A percentile compares a stretch with the other conserved stretches of the same genome.
Evolutionary conservation across 2,113 vertebrate species (phyloP).

Genomic region (Dendrocopos noguchii): DNA sequence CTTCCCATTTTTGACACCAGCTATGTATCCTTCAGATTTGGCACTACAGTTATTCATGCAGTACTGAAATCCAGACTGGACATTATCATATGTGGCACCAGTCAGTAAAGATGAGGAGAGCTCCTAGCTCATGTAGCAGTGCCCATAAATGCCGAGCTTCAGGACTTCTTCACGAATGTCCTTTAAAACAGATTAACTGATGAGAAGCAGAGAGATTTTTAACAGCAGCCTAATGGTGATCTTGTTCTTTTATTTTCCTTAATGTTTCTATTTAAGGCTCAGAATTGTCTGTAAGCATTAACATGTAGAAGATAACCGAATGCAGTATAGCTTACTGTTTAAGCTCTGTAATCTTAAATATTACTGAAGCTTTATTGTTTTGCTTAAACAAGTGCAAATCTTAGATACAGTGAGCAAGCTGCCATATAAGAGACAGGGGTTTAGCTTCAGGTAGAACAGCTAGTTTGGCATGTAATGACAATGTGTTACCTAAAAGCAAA

Average conservation of each 20-base stretch:
- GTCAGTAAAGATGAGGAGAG: background rate
- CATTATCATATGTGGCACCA: background rate
- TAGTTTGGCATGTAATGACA: background rate
- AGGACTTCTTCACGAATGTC: background rate
- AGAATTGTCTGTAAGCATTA: background rate
- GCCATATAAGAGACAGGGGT: background rate
- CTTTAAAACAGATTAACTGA: background rate
- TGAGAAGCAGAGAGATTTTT: background rate
- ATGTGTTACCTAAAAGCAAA: background rate
- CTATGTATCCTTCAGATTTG: background rate
- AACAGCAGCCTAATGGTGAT: background rate
- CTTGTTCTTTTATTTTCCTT: background rate
- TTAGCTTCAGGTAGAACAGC: background rate
- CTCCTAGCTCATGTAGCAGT: background rate
- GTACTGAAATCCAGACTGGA: background rate
- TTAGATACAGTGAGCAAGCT: background rate
- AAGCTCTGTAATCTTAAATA: background rate
- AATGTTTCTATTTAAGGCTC: background rate
- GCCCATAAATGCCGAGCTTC: background rate
- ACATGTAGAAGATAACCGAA: background rate
- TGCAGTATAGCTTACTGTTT: background rate
- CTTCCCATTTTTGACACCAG: background rate
- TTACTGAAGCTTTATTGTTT: background rate
- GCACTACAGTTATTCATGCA: background rate
- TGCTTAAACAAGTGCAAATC: background rate